phyloP scores from a whole-genome alignment of 1,140 invertebrate genomes.

The Eupeodes corollae region DNA sequence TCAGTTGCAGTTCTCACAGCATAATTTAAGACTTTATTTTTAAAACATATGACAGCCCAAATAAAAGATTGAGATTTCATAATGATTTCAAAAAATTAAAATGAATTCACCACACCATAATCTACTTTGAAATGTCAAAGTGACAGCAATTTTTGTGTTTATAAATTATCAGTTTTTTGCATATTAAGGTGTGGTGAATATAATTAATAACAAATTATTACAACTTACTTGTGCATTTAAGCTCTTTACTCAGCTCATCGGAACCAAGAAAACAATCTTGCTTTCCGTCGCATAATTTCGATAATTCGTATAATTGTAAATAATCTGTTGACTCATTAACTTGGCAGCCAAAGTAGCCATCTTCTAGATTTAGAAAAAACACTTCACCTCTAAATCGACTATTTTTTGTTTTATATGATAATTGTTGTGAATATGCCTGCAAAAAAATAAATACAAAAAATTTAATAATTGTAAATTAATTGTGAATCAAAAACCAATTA shows the following conservation, averaged over 20 bases:
- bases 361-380: constrained; percentile 92
- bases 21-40: too few relatives aligned
- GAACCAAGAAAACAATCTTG: constrained; percentile 83
- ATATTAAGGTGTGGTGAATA: neutral
- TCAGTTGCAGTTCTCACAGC: too few relatives aligned
- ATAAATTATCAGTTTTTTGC: neutral
- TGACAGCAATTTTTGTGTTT: neutral
- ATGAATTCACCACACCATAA: neutral
- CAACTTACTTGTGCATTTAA: constrained; percentile 87
- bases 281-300: constrained; percentile 82
- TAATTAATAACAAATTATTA: neutral
- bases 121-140: neutral
- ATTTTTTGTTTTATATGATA: constrained; percentile 21
- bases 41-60: too few relatives aligned
- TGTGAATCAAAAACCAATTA: too few relatives aligned
- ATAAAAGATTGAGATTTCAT: too few relatives aligned
- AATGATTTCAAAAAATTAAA: too few relatives aligned
- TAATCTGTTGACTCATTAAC: constrained; percentile 91
- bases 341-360: constrained; percentile 94
- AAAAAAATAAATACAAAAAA: constrained; percentile 20
- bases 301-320: constrained; percentile 86
- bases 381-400: constrained; percentile 76
- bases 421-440: constrained; percentile 59
- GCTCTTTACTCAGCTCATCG: constrained; percentile 75
- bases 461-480: constrained; percentile 1